These are phyloP conservation scores for Erethizon dorsatum DNA, from an alignment of 2,797 vertebrate genomes.

Conservation along the genomic window DNA sequence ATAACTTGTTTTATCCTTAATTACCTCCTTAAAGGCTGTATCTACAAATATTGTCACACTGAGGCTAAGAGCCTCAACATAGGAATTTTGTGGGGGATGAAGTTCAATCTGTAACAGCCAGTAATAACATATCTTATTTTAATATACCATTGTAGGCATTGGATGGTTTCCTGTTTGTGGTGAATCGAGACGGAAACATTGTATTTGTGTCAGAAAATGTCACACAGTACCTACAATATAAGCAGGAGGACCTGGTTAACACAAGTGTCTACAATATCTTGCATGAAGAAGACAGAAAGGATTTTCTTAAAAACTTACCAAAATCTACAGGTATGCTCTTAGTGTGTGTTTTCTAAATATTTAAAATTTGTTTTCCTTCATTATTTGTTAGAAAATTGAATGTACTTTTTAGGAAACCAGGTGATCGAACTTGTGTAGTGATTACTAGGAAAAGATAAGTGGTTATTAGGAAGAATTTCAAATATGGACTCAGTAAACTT, in stretches of 20 bases:
- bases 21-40: background rate
- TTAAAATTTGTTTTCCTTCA: background rate
- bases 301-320: slow-evolving; percentile 98
- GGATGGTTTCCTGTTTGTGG: slow-evolving; percentile 99
- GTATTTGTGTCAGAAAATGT: slow-evolving; percentile 99
- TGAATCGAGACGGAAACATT: slow-evolving; percentile 98
- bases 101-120: background rate
- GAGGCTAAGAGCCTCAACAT: background rate
- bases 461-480: slow-evolving; percentile 11
- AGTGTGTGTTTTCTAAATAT: slow-evolving; percentile 28
- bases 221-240: slow-evolving; percentile 98
- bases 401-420: slow-evolving; percentile 31
- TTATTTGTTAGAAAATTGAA: slow-evolving; percentile 63
- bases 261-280: slow-evolving; percentile 98
- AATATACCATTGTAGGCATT: slow-evolving; percentile 91
- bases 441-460: background rate
- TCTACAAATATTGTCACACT: background rate
- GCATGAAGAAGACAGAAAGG: slow-evolving; percentile 97
- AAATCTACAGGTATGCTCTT: slow-evolving; percentile 93
- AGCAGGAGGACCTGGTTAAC: slow-evolving; percentile 98
- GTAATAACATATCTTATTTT: slow-evolving; percentile 23
- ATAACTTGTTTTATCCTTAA: background rate
- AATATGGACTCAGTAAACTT: background rate
- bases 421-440: background rate
- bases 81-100: background rate